These are phyloP conservation scores for Malurus melanocephalus DNA, from an alignment of 2,113 vertebrate species.

Conservation along the genomic window DNA sequence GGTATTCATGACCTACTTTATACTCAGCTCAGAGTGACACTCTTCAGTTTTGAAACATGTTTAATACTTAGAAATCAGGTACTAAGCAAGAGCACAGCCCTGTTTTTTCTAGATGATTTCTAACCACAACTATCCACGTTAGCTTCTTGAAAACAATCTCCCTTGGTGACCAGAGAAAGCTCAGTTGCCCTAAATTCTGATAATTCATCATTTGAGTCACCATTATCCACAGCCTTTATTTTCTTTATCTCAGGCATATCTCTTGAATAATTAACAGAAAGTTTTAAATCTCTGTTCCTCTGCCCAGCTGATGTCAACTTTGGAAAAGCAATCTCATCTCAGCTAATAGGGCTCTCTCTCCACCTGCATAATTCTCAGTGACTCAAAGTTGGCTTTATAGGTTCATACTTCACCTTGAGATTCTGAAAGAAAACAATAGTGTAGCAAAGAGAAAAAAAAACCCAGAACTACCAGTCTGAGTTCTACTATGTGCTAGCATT, in stretches of 20 bases:
- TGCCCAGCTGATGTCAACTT: not conserved
- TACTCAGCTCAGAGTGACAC: not conserved
- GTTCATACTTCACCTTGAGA: not conserved
- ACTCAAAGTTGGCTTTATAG: not conserved
- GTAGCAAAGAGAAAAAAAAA: not conserved
- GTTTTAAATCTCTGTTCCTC: not conserved
- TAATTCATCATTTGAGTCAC: not conserved
- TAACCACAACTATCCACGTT: not conserved
- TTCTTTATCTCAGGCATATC: not conserved
- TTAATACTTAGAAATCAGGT: not conserved
- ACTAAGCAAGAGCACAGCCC: not conserved
- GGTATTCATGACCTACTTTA: not conserved
- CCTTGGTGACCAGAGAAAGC: not conserved
- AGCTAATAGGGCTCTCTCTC: not conserved
- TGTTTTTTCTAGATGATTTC: not conserved
- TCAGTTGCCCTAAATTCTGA: not conserved
- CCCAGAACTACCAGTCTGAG: not conserved
- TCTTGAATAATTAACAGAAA: not conserved
- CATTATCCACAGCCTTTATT: not conserved
- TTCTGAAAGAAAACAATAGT: not conserved
- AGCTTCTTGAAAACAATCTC: not conserved
- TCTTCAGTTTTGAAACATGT: not conserved
- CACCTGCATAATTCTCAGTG: rapidly evolving
- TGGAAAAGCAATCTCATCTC: not conserved
- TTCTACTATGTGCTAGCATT: not conserved